phyloP scores from a whole-genome alignment of 1,140 invertebrate species.

The Lepidotrigona ventralis region DNA sequence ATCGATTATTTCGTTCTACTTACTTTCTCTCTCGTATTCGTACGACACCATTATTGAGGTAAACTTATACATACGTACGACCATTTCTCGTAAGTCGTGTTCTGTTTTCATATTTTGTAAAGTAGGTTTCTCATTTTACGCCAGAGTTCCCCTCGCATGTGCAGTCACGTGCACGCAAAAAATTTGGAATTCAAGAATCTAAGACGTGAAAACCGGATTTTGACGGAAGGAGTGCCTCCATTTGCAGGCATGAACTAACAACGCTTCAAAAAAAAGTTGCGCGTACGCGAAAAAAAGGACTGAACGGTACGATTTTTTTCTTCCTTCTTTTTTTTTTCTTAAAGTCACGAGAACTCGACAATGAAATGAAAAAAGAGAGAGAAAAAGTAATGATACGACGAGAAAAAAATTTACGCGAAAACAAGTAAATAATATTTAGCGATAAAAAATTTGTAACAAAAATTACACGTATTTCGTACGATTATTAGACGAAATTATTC shows the following conservation, averaged over 20 bases:
- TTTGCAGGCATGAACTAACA: background rate
- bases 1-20: constrained; percentile 24
- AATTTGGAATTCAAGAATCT: constrained; percentile 9
- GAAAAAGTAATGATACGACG: background rate
- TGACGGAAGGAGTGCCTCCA: background rate
- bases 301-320: too few species aligned
- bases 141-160: background rate
- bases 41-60: constrained; percentile 15
- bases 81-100: background rate
- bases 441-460: background rate
- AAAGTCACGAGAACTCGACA: background rate
- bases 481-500: background rate
- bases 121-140: constrained; percentile 38
- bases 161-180: constrained; percentile 2
- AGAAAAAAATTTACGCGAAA: background rate
- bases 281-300: background rate
- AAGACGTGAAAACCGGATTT: background rate
- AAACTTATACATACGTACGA: background rate
- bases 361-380: background rate
- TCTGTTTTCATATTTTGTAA: constrained; percentile 29
- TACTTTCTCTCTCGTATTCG: constrained; percentile 39
- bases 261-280: background rate
- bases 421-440: background rate
- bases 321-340: background rate
- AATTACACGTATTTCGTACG: background rate